Evolutionary conservation across 2,113 vertebrate species (phyloP).

Genomic region (Pavo muticus): DNA sequence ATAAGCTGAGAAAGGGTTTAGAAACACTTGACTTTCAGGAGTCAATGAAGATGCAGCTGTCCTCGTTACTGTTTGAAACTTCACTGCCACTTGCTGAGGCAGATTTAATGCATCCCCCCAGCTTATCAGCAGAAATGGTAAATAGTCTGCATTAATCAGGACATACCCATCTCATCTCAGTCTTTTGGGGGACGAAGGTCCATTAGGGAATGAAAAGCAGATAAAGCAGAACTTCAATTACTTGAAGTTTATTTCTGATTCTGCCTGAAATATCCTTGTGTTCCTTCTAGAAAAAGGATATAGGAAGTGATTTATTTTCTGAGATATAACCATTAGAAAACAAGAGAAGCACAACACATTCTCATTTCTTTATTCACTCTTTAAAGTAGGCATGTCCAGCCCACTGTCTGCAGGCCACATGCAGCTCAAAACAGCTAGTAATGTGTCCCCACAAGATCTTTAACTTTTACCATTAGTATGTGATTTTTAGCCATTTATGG

Average conservation of each 20-base stretch:
- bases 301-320: conserved; percentile 1
- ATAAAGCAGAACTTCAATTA: conserved; percentile 47
- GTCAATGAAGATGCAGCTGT: conserved; percentile 45
- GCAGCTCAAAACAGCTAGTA: neutral
- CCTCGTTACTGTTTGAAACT: conserved; percentile 23
- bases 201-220: conserved; percentile 26
- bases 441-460: neutral
- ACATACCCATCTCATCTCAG: conserved; percentile 32
- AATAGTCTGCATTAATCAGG: conserved; percentile 61
- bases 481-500: neutral
- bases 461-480: neutral
- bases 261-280: neutral
- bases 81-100: conserved; percentile 53
- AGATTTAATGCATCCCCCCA: conserved; percentile 52
- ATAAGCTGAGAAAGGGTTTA: conserved; percentile 59
- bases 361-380: neutral
- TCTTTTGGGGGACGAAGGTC: neutral
- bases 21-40: conserved; percentile 68
- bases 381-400: neutral
- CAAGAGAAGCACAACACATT: neutral
- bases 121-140: conserved; percentile 64
- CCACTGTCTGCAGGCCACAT: too few relatives aligned
- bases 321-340: conserved; percentile 15
- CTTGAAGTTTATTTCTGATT: neutral
- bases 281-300: neutral